Conservation (phyloP, 2,113 vertebrate species). For the Amphilophus citrinellus region DNA sequence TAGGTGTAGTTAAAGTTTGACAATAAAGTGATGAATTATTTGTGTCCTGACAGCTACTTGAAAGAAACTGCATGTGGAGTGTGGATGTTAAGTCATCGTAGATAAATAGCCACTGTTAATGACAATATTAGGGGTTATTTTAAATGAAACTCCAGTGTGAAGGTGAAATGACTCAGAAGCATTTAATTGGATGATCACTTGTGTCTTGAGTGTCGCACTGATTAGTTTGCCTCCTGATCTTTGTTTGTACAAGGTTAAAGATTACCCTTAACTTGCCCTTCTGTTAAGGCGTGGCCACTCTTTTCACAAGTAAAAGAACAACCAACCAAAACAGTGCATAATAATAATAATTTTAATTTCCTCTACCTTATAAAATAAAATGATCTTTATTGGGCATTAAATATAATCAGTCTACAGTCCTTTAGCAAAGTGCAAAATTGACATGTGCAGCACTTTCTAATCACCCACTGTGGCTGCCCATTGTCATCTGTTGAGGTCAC, state of each 20-base stretch:
- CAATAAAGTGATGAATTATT: constrained; percentile 17
- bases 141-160: background rate
- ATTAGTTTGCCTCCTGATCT: constrained; percentile 11
- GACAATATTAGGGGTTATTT: background rate
- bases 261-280: background rate
- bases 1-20: constrained; percentile 44
- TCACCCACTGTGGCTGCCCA: constrained; percentile 5
- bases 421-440: constrained; percentile 32
- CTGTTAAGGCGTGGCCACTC: background rate
- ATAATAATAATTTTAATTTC: background rate
- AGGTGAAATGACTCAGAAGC: background rate
- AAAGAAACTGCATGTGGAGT: background rate
- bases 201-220: background rate
- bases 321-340: background rate
- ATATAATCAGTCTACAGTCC: constrained; percentile 1
- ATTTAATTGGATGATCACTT: background rate
- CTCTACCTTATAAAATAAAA: background rate
- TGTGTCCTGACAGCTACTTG: background rate
- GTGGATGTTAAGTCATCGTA: background rate
- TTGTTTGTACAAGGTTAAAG: background rate
- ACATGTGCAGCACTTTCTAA: constrained; percentile 32
- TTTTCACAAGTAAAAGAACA: background rate
- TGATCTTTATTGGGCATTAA: background rate
- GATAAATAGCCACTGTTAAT: background rate
- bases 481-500: constrained; percentile 71